Conservation (phyloP, 2,888 invertebrate species). For the Drosophila subquinaria region DNA sequence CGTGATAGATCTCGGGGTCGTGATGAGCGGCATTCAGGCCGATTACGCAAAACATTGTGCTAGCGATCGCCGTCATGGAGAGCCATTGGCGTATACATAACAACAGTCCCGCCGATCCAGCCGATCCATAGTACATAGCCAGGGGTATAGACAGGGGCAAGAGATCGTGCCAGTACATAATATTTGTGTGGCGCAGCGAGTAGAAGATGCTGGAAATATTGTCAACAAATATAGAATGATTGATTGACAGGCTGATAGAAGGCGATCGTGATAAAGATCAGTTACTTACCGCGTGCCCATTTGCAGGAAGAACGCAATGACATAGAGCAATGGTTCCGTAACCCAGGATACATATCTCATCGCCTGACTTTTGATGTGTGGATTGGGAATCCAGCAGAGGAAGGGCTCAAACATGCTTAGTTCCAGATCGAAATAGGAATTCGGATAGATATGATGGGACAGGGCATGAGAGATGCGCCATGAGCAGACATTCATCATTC, state of each 20-base stretch:
- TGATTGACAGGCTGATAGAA: slow-evolving; percentile 16
- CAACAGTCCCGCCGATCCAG: slow-evolving; percentile 66
- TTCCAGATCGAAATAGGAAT: slow-evolving; percentile 91
- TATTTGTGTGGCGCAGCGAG: slow-evolving; percentile 74
- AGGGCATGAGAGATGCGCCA: slow-evolving; percentile 92
- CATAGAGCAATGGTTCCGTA: slow-evolving; percentile 86
- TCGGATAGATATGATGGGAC: slow-evolving; percentile 92
- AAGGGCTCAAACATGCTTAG: slow-evolving; percentile 89
- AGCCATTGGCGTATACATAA: slow-evolving; percentile 86
- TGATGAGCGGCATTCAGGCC: slow-evolving; percentile 92
- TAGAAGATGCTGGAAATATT: slow-evolving; percentile 72
- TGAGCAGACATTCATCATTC: slow-evolving; percentile 88
- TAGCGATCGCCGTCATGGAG: slow-evolving; percentile 86
- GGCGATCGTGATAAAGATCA: slow-evolving; percentile 21
- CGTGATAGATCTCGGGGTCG: slow-evolving; percentile 92
- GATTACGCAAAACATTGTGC: slow-evolving; percentile 88
- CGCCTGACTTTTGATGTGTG: slow-evolving; percentile 86
- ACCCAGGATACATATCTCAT: slow-evolving; percentile 87
- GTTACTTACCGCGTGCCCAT: slow-evolving; percentile 79
- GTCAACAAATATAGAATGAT: slow-evolving; percentile 7
- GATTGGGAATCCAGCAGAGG: slow-evolving; percentile 88
- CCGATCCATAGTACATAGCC: slow-evolving; percentile 84
- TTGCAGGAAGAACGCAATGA: slow-evolving; percentile 75
- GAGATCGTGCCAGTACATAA: slow-evolving; percentile 85
- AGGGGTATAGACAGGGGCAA: slow-evolving; percentile 85